Base-by-base conservation (phyloP, 2,888 invertebrate genomes). In the Muschampia plurimacula region DNA sequence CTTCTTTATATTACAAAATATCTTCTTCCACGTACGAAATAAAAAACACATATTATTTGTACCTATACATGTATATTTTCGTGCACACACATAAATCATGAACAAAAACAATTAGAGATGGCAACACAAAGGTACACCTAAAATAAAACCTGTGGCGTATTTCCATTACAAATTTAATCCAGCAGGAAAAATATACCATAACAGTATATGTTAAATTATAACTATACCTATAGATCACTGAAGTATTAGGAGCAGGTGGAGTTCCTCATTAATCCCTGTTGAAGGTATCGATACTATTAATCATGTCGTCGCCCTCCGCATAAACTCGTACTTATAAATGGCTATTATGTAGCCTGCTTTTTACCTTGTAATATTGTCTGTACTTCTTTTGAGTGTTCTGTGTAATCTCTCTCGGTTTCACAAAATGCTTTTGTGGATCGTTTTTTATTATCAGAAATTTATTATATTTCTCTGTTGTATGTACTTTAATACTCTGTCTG, bases 251-350 rank as follows among this genome's bases (percentile, higher is more conserved):
- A 55, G 55, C 63, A 69, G 69, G 63, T 69, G 62, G 39, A 1
- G 63, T 15, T 39, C 41, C 63, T 69, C 63, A 64, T 64, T 69
- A 69, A 69, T 69, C 69, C 69, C 41, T 36, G 63, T 36, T 32
- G 28, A 52, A 69, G 63, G 69, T 69, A 55, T 44, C 39, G 22
- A 15, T 36, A 49, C 52, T 13, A 69, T 69, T 63, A 63, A 69
- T 69, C 69, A 69, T 64, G 63, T 69, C 69, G 55, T 69, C 63
- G 55, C 69, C 49, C 62, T 63, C 63, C 15, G 55, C 41, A 55
- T 60, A 60, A 49, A 68, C 36, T n/a, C 10, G 15, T 41, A 39
- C n/a, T 13, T 60, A 41, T 12, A 28, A 32, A 59, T 12, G 59
- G 59, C 59, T 59, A 32, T 59, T 57, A 49, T 49, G 49, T 59